Conservation (phyloP, 2,797 vertebrate genomes). For the Oreochromis mossambicus region DNA sequence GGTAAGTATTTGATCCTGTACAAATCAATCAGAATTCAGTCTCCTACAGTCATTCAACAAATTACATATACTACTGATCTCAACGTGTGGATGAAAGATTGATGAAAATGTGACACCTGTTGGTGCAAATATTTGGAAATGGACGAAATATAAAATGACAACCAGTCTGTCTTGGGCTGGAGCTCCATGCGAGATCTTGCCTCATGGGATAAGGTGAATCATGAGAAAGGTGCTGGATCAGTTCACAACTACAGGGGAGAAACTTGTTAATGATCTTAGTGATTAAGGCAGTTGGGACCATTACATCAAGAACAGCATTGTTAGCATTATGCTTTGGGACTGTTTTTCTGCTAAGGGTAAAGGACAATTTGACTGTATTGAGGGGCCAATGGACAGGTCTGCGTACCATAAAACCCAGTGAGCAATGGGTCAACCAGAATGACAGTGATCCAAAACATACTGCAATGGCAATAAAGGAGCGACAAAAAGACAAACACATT, state of each 20-base stretch:
- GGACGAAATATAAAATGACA: not conserved
- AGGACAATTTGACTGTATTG: not conserved
- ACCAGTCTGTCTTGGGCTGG: not conserved
- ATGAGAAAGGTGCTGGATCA: not conserved
- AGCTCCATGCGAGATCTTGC: not conserved
- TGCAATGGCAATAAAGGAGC: not conserved
- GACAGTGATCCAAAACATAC: not conserved
- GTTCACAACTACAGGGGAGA: not conserved
- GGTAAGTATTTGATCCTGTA: not conserved
- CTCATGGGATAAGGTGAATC: not conserved
- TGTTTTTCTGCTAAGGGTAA: not conserved
- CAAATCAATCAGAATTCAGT: not conserved
- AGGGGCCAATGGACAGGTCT: not conserved
- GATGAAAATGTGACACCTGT: not conserved
- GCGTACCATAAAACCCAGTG: not conserved
- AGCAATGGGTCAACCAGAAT: not conserved
- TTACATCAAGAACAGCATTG: not conserved
- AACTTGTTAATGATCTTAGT: not conserved
- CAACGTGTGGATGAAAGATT: not conserved
- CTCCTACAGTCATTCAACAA: not conserved
- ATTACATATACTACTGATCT: not conserved
- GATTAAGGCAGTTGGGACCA: not conserved
- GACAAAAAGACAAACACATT: not conserved
- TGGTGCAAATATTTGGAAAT: not conserved
- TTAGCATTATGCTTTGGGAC: not conserved